Evolutionary conservation across 1,140 invertebrate genomes (phyloP), one percentile per base, ranked within the genome.

Genomic region (Drosophila nannoptera): DNA sequence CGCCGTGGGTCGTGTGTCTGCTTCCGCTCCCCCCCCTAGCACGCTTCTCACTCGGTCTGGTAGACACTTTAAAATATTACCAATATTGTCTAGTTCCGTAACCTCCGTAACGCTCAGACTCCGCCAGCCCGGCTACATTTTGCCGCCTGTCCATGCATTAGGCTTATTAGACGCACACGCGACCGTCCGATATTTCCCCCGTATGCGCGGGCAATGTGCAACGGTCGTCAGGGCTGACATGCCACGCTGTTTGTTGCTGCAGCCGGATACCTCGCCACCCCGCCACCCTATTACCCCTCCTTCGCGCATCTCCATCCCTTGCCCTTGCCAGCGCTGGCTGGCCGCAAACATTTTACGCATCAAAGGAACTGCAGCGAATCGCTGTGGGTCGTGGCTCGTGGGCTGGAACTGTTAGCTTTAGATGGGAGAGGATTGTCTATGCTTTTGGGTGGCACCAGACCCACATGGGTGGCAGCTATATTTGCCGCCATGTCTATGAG

Each of bases 301-400:
- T 22, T 3, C 22, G 3, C 76, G 80, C 80, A 76, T 84, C 66
- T 80, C 64, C 91, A 88, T 54, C 94, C 89, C 60, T 93, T 93
- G 2, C 95, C 95, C 5, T 94, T n/a, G n/a, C 92, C 32, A 95
- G 89, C 0, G 92, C 90, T 77, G 22, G 40, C 40, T 43, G 5
- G 40, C 40, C 40, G 7, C 40, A 43, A 43, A 43, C 40, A 43
- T 43, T 43, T 43, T 43, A 43, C 40, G 40, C 40, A 43, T 43
- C 40, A 6, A 68, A 65, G 69, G 56, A 82, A 48, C 62, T 81
- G 78, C 78, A 82, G 32, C 75, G 67, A 66, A 75, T 78, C 49
- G 71, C 5, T 70, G 72, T 68, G 67, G 72, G 64, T 42, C 32
- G 36, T 53, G 29, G n/a, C 22, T 22, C n/a, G 22, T 22, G 22